Evolutionary conservation across 2,113 vertebrate species (phyloP).

Genomic region (Haemorhous mexicanus): DNA sequence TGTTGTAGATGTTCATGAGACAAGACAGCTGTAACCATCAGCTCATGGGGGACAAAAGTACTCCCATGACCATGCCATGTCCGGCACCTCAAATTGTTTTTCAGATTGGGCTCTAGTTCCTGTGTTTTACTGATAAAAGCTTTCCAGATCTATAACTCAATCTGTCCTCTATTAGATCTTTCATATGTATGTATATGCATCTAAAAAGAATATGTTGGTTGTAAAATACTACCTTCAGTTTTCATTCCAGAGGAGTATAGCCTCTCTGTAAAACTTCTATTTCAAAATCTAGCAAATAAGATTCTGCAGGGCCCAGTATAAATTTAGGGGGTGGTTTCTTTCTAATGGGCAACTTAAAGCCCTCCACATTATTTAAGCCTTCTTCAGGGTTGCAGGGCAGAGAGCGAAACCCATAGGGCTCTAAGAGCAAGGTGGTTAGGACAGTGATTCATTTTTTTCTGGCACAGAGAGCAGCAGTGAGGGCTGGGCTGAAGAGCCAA

Average conservation of each 20-base stretch:
- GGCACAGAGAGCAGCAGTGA: background rate
- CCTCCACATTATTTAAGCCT: background rate
- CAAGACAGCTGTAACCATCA: background rate
- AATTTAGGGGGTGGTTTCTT: background rate
- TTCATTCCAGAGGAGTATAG: background rate
- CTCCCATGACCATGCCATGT: background rate
- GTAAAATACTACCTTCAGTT: background rate
- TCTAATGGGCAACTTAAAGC: background rate
- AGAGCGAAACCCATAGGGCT: background rate
- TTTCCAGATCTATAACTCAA: background rate
- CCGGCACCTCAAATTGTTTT: background rate
- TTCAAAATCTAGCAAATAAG: background rate
- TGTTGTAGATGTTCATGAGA: background rate
- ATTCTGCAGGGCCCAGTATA: background rate
- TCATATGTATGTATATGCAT: background rate
- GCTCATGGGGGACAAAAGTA: background rate
- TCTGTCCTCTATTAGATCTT: background rate
- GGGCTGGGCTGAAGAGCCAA: background rate
- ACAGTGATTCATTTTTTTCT: background rate
- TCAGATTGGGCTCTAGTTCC: background rate
- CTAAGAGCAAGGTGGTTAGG: background rate
- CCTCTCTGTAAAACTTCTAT: background rate
- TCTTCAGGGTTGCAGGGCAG: background rate
- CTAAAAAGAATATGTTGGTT: background rate
- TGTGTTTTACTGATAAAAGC: background rate